Evolutionary conservation across 2,888 invertebrate species (phyloP), one percentile per base, ranked within the genome.

Genomic region (Ischnura elegans): DNA sequence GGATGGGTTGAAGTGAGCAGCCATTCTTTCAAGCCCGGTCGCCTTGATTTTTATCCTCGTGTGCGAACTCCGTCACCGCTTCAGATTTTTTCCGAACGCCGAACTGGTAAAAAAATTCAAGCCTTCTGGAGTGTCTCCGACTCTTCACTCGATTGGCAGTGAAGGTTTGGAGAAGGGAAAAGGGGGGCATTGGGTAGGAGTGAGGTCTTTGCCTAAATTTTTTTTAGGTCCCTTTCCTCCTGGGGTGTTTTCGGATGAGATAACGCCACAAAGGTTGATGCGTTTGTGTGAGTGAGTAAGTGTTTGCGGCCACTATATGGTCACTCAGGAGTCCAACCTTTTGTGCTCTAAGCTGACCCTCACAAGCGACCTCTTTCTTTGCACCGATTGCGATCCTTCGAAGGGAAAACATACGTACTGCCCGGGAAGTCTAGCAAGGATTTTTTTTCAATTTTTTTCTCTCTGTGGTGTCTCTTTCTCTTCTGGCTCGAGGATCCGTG

Each of bases 11-110:
- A 45, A 10, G 45, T 46, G 86, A 86, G 45, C 10, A 46, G 8
- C 45, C 25, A 46, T 86, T 86, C 86, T 86, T 86, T 86, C 86
- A 86, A 43, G 45, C 86, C 46, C n/a, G 43, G 86, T 13, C 86
- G 86, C 43, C 43, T 86, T 86, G 86, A 86, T 86, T 86, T 86
- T 86, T 86, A 86, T 86, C 86, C 45, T 25, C 76, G 29, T 36
- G 36, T 86, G 86, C 45, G 86, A 46, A 86, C n/a, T 86, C 46
- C 46, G 45, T n/a, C 36, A 36, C 45, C 86, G 8, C 42, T 6
- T 85, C 3, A 8, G 42, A 45, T 86, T 45, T 86, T 43, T 43
- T 13, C 19, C 86, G 43, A 1, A 46, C 19, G 36, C 76, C 76
- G 76, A 36, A 29, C 76, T 76, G 29, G 76, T 16, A 76, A 36